A percentile compares a stretch with the other conserved stretches of the same genome.
These are phyloP conservation scores for Chrysocyon brachyurus DNA, from an alignment of 2,797 vertebrate genomes.

Conservation along the genomic window DNA sequence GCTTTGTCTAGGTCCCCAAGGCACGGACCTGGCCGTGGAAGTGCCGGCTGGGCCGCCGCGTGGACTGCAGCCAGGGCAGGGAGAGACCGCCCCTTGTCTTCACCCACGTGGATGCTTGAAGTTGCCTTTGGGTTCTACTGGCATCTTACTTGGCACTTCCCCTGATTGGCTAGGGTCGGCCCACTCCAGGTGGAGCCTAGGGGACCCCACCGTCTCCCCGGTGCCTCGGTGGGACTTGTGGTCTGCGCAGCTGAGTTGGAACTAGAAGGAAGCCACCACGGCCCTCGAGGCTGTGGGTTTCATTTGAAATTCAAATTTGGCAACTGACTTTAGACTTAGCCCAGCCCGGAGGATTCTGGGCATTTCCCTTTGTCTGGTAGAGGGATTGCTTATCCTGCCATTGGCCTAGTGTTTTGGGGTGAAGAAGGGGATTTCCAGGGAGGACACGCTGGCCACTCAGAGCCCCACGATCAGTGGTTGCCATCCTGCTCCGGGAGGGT, in stretches of 20 bases:
- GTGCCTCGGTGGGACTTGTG: neutral
- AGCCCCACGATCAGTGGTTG: fast-evolving
- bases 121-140: fast-evolving
- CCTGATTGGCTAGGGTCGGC: no score
- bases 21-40: fast-evolving
- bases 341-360: neutral
- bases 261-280: fast-evolving
- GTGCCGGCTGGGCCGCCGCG: fast-evolving
- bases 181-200: neutral
- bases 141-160: neutral
- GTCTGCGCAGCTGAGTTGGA: neutral
- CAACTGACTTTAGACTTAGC: neutral
- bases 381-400: no score
- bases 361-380: neutral
- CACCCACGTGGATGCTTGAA: fast-evolving
- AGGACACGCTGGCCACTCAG: fast-evolving
- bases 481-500: neutral
- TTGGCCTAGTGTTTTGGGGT: neutral
- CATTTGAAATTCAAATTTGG: neutral
- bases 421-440: fast-evolving
- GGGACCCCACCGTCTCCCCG: neutral
- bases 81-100: fast-evolving
- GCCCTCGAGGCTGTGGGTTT: no score
- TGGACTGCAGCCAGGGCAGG: fast-evolving
- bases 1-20: neutral